Percentiles rank a stretch among this genome's conserved stretches.
phyloP scores from a whole-genome alignment of 2,888 invertebrate species.

The Amphipyra tragopoginis region DNA sequence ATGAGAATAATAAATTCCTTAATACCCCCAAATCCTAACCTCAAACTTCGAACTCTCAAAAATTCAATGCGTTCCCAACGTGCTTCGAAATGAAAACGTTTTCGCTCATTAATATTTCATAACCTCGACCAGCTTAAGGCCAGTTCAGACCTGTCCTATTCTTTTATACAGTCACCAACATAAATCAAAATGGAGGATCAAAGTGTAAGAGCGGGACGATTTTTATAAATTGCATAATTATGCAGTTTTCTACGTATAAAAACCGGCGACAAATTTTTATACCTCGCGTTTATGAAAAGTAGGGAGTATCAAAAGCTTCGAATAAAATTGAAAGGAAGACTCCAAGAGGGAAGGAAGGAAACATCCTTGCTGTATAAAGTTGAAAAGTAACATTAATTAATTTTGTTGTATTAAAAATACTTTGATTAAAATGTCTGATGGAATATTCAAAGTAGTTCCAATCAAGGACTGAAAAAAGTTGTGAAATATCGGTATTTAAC shows the following conservation, averaged over 20 bases:
- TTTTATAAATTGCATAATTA: slow-evolving; percentile 62
- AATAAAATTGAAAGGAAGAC: slow-evolving; percentile 32
- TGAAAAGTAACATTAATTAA: not conserved
- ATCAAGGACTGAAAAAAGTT: no score
- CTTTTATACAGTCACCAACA: slow-evolving; percentile 56
- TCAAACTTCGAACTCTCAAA: slow-evolving; percentile 36
- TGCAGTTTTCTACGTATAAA: slow-evolving; percentile 47
- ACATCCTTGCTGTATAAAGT: slow-evolving; percentile 1
- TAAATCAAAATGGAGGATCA: slow-evolving; percentile 59
- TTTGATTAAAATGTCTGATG: slow-evolving; percentile 5
- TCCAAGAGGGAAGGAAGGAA: slow-evolving; percentile 21
- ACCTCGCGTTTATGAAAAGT: slow-evolving; percentile 25
- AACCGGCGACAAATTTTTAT: slow-evolving; percentile 49
- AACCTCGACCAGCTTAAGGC: slow-evolving; percentile 58
- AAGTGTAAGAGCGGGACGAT: slow-evolving; percentile 50
- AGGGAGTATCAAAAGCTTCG: slow-evolving; percentile 12
- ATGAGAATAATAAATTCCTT: slow-evolving; percentile 5
- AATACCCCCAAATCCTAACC: slow-evolving; percentile 23
- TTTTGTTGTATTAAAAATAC: not conserved
- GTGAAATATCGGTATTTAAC: no score
- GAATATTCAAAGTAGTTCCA: no score
- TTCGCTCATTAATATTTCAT: slow-evolving; percentile 77
- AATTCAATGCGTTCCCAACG: slow-evolving; percentile 53
- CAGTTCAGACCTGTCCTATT: slow-evolving; percentile 39
- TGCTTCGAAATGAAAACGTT: slow-evolving; percentile 51